Evolutionary conservation across 2,113 vertebrate species (phyloP), one percentile per base, ranked within the genome.

Genomic region (Perognathus longimembris): DNA sequence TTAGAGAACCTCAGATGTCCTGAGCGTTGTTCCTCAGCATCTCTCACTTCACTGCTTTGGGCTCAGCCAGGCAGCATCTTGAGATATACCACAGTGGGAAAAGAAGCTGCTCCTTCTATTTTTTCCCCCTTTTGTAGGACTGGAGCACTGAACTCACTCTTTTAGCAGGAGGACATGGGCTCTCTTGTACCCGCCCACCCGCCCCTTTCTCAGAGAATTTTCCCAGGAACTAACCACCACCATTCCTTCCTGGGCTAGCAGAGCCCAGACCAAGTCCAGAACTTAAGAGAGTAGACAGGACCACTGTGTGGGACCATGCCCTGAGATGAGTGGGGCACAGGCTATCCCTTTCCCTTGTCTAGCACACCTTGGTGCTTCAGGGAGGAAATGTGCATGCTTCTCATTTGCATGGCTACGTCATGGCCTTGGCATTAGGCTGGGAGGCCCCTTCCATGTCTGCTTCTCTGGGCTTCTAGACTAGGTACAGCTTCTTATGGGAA

Each of bases 341-440:
- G 17, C 24, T 26, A 36, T 66, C 9, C 40, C 18, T 32, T 20
- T 42, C 34, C 40, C 22, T 38, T 0, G 3, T 54, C 32, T 14
- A 6, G 71, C n/a, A 3, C 0, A 0, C 42, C 40, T 32, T 50
- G 11, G n/a, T 3, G n/a, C 24, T 22, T 10, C 3, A 21, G 6
- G 15, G 42, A 63, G n/a, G n/a, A 71, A 88, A 22, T 11, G 1
- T 2, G 9, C 0, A 3, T 1, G 45, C n/a, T 83, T n/a, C 26
- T 45, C 20, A 26, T 6, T 4, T n/a, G 64, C 28, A 10, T 0
- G 11, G 50, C 20, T 1, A 1, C 45, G 28, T 8, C 32, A 30
- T 20, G 28, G n/a, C 12, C 20, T 0, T 4, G 71, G 15, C 30
- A 20, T 12, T 2, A 26, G 57, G 59, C 34, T 2, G 40, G 34